A percentile compares a stretch with the other conserved stretches of the same genome.
Evolutionary conservation across 1,140 invertebrate species (phyloP).

Genomic region (Aphaenogaster floridana): DNA sequence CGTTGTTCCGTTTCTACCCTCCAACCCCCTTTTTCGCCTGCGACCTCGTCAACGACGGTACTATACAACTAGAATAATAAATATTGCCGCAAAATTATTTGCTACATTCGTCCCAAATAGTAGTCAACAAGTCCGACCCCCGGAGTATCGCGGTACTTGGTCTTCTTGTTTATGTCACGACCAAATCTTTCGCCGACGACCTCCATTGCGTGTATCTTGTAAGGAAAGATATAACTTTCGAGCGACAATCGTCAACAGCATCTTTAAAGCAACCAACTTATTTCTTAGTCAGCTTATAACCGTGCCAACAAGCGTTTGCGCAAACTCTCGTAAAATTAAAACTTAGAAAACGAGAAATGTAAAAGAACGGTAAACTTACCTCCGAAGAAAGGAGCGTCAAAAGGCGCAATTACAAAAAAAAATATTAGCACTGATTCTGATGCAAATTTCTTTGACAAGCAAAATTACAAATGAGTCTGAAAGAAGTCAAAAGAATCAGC

Average conservation of each 20-base stretch:
- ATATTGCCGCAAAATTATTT: constrained; percentile 83
- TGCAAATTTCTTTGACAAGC: neutral
- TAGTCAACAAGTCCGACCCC: constrained; percentile 75
- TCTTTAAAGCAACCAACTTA: neutral
- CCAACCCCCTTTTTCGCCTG: constrained; percentile 44
- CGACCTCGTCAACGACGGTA: constrained; percentile 67
- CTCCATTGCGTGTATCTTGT: neutral
- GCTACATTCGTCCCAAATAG: constrained; percentile 80
- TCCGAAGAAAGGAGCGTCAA: neutral
- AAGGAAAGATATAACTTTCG: neutral
- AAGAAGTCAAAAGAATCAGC: neutral
- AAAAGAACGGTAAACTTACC: neutral
- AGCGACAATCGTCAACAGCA: constrained; percentile 6
- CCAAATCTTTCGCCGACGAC: neutral
- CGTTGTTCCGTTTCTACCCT: neutral
- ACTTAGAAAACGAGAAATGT: neutral
- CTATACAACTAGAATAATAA: constrained; percentile 80
- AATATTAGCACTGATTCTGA: neutral
- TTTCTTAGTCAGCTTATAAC: neutral
- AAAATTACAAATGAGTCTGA: neutral
- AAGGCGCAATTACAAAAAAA: neutral
- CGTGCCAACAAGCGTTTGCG: neutral
- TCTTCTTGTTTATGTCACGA: neutral
- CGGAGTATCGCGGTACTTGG: constrained; percentile 63
- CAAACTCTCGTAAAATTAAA: constrained; percentile 20